Conservation (phyloP, 2,797 vertebrate species). For the Hypotaenidia okinawae region DNA sequence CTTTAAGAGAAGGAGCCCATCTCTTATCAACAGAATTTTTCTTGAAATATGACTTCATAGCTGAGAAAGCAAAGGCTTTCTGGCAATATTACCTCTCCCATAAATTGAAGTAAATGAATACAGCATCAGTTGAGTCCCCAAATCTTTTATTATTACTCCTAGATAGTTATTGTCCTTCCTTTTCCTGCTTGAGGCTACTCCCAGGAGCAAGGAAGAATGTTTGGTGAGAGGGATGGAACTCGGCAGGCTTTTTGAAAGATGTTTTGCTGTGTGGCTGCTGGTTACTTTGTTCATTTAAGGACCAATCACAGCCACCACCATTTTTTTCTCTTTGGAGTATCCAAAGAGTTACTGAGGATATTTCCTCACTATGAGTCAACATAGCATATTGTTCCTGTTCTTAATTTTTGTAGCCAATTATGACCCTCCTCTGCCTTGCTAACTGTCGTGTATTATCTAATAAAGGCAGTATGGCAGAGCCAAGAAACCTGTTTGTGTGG, state of each 20-base stretch:
- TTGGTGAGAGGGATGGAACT: background rate
- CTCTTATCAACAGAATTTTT: background rate
- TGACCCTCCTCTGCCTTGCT: background rate
- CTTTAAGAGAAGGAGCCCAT: background rate
- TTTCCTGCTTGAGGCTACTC: background rate
- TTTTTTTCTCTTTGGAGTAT: background rate
- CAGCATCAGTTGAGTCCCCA: background rate
- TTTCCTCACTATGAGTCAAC: background rate
- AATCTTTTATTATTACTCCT: background rate
- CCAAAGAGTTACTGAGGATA: background rate
- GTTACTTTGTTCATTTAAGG: background rate
- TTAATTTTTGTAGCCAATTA: background rate
- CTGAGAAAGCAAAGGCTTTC: background rate
- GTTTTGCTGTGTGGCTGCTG: accelerated
- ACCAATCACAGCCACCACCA: background rate
- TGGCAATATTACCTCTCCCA: background rate
- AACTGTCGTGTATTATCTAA: background rate
- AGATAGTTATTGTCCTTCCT: background rate
- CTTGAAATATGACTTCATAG: background rate
- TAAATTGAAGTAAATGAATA: background rate
- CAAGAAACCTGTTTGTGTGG: conserved; percentile 19
- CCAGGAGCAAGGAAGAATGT: background rate
- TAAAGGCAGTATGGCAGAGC: background rate
- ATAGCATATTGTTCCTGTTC: background rate
- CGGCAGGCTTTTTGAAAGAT: background rate